Evolutionary conservation across 2,888 invertebrate genomes (phyloP).

Genomic region (Spodoptera picta): DNA sequence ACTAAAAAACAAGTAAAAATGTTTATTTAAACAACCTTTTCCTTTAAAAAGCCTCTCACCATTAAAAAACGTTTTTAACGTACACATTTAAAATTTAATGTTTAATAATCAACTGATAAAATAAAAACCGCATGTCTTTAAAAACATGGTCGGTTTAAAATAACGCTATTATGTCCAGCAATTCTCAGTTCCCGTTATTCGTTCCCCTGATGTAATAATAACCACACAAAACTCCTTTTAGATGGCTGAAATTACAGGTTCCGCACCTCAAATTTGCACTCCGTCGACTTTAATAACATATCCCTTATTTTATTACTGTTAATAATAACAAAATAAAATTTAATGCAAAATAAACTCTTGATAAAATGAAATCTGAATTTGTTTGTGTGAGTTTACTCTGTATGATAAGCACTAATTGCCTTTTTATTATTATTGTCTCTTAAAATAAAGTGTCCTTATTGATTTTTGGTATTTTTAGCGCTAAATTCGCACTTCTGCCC

Average conservation of each 20-base stretch:
- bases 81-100: too few relatives aligned
- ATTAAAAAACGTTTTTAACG: too few relatives aligned
- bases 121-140: slow-evolving; percentile 1
- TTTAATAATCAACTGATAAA: slow-evolving; percentile 14
- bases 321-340: slow-evolving; percentile 54
- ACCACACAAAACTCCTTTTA: slow-evolving; percentile 48
- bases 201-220: slow-evolving; percentile 44
- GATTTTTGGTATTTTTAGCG: background rate
- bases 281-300: slow-evolving; percentile 51
- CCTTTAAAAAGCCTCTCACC: too few relatives aligned
- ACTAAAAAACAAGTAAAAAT: too few relatives aligned
- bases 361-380: slow-evolving; percentile 5
- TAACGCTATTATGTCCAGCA: slow-evolving; percentile 15
- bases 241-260: slow-evolving; percentile 45
- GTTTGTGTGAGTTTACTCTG: slow-evolving; percentile 2
- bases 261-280: slow-evolving; percentile 51
- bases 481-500: background rate
- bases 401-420: slow-evolving; percentile 5
- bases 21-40: too few relatives aligned
- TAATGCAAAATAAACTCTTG: slow-evolving; percentile 29
- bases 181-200: slow-evolving; percentile 57
- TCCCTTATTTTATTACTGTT: slow-evolving; percentile 57
- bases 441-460: background rate
- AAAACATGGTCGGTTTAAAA: slow-evolving; percentile 15
- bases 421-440: slow-evolving; percentile 23